Percentiles rank a stretch among this genome's conserved stretches.
Conservation (phyloP, 2,797 vertebrate genomes). For the Rhodeus uyekii region DNA sequence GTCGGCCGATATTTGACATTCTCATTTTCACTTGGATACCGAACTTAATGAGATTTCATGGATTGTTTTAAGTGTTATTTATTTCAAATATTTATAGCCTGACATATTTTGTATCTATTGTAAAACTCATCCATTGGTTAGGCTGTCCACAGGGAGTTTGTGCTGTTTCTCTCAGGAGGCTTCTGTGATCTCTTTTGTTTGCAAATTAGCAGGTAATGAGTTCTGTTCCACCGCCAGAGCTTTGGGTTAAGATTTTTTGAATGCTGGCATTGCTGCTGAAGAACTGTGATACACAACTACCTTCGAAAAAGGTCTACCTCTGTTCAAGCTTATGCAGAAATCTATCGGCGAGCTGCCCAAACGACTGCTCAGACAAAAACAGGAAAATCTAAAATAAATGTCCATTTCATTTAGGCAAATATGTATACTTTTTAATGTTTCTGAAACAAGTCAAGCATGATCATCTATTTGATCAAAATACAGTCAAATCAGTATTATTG, state of each 20-base stretch:
- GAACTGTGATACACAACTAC: background rate
- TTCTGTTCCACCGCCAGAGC: background rate
- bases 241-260: background rate
- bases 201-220: background rate
- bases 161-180: background rate
- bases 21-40: too few species aligned
- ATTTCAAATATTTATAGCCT: background rate
- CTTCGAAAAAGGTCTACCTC: background rate
- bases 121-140: background rate
- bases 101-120: background rate
- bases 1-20: background rate
- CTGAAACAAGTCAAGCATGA: background rate
- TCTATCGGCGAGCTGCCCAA: background rate
- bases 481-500: background rate
- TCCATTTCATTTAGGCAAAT: background rate
- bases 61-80: background rate
- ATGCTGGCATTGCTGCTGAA: background rate
- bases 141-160: background rate
- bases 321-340: background rate
- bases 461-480: background rate
- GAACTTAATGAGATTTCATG: background rate
- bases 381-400: background rate
- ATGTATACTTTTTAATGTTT: background rate
- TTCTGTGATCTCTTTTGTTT: background rate
- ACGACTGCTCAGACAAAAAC: background rate